Base-by-base conservation (phyloP, 2,113 vertebrate species). In the Zootoca vivipara region DNA sequence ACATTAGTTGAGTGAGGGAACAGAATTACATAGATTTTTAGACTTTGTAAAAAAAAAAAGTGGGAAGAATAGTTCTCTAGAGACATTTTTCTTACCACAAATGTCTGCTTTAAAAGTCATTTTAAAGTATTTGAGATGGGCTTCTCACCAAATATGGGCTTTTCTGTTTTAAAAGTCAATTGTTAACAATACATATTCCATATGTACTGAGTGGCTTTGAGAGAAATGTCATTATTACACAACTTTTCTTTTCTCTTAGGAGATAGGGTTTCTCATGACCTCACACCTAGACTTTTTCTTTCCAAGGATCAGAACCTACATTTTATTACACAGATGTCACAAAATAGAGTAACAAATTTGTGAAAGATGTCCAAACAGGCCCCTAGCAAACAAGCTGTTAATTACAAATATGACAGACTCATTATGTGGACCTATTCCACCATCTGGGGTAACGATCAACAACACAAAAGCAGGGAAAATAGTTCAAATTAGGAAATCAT, bases 341-440 rank as follows among this genome's bases (percentile, higher is more conserved):
- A 56, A 78, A 20, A 58, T 0, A 79, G 46, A 56, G 10, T 52
- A 56, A 56, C 42, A 78, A 78, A 78, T 26, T 78, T 78, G 15
- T 58, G 15, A 58, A 33, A n/a, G 78, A 56, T 81, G 56, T 64
- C 22, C 42, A 70, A 84, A 52, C 33, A 72, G 69, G 30, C 40
- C 26, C 65, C 26, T 18, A 52, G 65, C 38, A 52, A 84, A 52
- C 38, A 83, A 83, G 46, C 65, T 83, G 22, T 73, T 72, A 82
- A n/a, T 87, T 86, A 30, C 84, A 87, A 65, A 80, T 24, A 77
- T 22, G 86, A 83, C 7, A 18, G 62, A 85, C 69, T 46, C 75
- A 8, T 78, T 38, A 79, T 73, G 56, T 86, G 7, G 5, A 30
- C 3, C 5, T 62, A 9, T 1, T 58, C 28, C 58, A 65, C 33